Evolutionary conservation across 2,113 vertebrate genomes (phyloP).

Genomic region (Clarias batrachus): DNA sequence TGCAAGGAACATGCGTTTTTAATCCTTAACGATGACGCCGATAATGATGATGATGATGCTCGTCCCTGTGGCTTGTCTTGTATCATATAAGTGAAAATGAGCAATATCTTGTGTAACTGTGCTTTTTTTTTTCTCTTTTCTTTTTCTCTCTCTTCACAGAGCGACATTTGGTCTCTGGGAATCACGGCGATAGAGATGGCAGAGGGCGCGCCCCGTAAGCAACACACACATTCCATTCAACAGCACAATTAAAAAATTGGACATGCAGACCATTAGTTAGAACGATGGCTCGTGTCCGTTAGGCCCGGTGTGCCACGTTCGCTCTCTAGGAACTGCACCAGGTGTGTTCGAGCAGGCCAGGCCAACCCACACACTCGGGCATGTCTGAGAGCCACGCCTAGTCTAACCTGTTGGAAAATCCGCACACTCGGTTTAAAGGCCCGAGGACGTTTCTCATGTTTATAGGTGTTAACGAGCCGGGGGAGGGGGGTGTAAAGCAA

Average conservation of each 20-base stretch:
- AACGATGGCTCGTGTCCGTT: background rate
- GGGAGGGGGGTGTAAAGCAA: background rate
- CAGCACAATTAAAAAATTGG: background rate
- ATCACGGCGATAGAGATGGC: conserved; percentile 97
- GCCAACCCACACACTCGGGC: background rate
- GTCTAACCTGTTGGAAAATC: background rate
- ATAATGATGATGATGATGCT: background rate
- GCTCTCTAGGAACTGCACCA: background rate
- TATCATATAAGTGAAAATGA: background rate
- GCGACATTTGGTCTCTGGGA: conserved; percentile 90
- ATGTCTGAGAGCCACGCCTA: background rate
- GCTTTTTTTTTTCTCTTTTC: no score
- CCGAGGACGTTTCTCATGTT: background rate
- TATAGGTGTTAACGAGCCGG: background rate
- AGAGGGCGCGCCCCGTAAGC: conserved; percentile 91
- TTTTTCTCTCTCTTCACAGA: conserved; percentile 66
- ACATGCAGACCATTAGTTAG: background rate
- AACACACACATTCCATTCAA: conserved; percentile 9
- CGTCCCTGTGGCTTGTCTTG: background rate
- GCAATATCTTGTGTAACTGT: background rate
- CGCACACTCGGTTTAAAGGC: background rate
- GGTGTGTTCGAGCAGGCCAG: background rate
- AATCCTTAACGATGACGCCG: background rate
- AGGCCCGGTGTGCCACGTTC: background rate
- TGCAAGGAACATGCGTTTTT: background rate